Conservation (phyloP, 2,888 invertebrate species). For the Lissonota sp. region DNA sequence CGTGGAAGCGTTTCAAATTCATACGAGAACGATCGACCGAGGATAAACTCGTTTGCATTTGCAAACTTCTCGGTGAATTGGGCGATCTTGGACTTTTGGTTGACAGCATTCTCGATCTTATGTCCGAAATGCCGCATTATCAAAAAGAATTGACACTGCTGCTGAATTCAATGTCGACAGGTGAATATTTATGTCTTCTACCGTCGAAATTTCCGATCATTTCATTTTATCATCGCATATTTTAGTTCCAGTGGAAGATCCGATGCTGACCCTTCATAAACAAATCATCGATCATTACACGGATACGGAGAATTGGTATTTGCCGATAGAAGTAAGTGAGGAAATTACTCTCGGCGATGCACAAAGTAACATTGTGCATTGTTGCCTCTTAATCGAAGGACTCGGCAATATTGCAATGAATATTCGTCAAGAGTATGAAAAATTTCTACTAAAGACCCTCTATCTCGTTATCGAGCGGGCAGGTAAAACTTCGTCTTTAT, state of each 20-base stretch:
- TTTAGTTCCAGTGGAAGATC: constrained; percentile 69
- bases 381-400: constrained; percentile 89
- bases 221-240: neutral
- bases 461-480: constrained; percentile 90
- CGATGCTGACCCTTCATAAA: constrained; percentile 69
- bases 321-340: constrained; percentile 73
- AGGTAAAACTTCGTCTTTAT: constrained; percentile 83
- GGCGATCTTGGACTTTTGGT: constrained; percentile 86
- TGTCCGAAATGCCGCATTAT: constrained; percentile 84
- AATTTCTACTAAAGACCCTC: constrained; percentile 87
- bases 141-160: constrained; percentile 87
- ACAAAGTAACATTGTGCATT: constrained; percentile 88
- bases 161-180: constrained; percentile 86
- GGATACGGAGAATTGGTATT: constrained; percentile 76
- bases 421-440: constrained; percentile 85
- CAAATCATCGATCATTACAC: constrained; percentile 78
- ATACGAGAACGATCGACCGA: constrained; percentile 84
- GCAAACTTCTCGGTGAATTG: constrained; percentile 85
- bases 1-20: constrained; percentile 89
- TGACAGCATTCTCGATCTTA: constrained; percentile 87
- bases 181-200: constrained; percentile 76
- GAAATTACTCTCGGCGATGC: constrained; percentile 81
- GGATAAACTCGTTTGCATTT: constrained; percentile 85
- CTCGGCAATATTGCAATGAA: constrained; percentile 87
- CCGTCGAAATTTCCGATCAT: neutral